A percentile compares a stretch with the other conserved stretches of the same genome.
Conservation (phyloP, 2,113 vertebrate species). For the Corydoras sp. region DNA sequence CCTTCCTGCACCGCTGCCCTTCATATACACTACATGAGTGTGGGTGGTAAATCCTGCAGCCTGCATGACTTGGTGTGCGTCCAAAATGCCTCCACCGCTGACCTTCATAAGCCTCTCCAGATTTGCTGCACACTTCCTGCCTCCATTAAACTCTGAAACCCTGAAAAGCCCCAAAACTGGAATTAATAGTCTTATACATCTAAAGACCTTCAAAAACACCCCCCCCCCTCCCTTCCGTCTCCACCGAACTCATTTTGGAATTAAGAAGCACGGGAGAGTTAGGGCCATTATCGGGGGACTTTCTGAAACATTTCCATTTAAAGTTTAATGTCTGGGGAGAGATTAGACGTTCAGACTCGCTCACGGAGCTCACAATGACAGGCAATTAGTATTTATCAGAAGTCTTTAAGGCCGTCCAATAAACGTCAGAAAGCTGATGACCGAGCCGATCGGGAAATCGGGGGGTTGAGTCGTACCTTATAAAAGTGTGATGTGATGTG, state of each 20-base stretch:
- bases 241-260: slow-evolving; percentile 5
- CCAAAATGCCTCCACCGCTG: slow-evolving; percentile 17
- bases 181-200: slow-evolving; percentile 34
- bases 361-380: slow-evolving; percentile 3
- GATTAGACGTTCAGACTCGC: slow-evolving; percentile 1
- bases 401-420: not conserved
- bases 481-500: not conserved
- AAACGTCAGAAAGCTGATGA: slow-evolving; percentile 3
- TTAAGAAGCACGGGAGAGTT: slow-evolving; percentile 10
- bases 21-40: not conserved
- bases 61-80: slow-evolving; percentile 13
- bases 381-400: slow-evolving; percentile 5
- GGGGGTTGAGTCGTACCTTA: not conserved
- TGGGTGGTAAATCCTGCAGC: slow-evolving; percentile 24
- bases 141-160: not conserved
- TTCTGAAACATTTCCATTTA: slow-evolving; percentile 14
- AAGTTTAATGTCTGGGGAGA: slow-evolving; percentile 6
- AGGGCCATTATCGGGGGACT: slow-evolving; percentile 3
- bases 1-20: slow-evolving; percentile 8
- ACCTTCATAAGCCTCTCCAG: slow-evolving; percentile 13
- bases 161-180: slow-evolving; percentile 15
- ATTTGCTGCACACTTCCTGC: slow-evolving; percentile 18
- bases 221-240: slow-evolving; percentile 1
- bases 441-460: slow-evolving; percentile 3
- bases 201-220: slow-evolving; percentile 20